A percentile compares a stretch with the other conserved stretches of the same genome.
These are phyloP conservation scores for Euzetes globulus DNA, from an alignment of 2,888 invertebrate species.

Conservation along the genomic window DNA sequence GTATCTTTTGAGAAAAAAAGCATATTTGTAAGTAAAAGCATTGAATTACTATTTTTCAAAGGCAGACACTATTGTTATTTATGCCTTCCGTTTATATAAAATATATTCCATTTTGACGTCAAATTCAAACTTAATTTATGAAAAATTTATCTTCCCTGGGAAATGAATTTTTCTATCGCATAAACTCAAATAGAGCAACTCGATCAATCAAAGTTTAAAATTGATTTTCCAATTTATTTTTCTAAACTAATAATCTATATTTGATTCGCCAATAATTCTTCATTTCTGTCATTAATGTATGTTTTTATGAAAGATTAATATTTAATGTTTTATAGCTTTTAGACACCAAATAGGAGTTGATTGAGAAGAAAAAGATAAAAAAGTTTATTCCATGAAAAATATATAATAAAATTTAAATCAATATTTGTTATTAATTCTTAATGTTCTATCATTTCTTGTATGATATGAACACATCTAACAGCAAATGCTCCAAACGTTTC, in stretches of 20 bases:
- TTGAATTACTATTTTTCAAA: slow-evolving; percentile 2
- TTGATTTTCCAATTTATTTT: background rate
- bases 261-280: background rate
- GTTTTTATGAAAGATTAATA: background rate
- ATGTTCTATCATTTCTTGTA: background rate
- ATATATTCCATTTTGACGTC: background rate
- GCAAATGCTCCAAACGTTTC: background rate
- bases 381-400: background rate
- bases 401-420: background rate
- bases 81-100: background rate
- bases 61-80: background rate
- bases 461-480: background rate
- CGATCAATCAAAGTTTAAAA: background rate
- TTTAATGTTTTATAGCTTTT: background rate
- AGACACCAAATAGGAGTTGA: background rate
- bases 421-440: slow-evolving; percentile 9
- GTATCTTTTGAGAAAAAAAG: background rate
- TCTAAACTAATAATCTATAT: background rate
- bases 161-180: background rate
- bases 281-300: background rate
- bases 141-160: background rate
- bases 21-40: background rate
- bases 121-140: background rate
- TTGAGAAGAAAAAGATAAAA: background rate
- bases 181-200: too few species aligned